Conservation (phyloP, 2,888 invertebrate genomes). For the Blomia tropicalis region DNA sequence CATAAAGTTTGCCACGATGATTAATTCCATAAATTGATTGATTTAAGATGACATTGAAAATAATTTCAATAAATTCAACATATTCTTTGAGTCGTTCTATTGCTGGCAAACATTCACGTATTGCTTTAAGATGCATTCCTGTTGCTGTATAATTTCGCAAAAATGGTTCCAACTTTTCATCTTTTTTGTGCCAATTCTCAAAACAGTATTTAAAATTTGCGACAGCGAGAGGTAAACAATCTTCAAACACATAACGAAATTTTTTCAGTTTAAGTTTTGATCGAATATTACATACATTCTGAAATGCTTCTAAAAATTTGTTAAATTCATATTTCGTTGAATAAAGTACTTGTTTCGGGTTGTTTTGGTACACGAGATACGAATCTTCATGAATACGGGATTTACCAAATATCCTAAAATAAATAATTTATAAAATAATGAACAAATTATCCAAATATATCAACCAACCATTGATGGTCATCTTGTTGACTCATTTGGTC, state of each 20-base stretch:
- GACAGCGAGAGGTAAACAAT: slow-evolving; percentile 30
- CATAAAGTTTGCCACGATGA: slow-evolving; percentile 42
- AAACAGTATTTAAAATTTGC: slow-evolving; percentile 19
- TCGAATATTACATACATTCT: slow-evolving; percentile 34
- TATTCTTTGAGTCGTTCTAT: slow-evolving; percentile 39
- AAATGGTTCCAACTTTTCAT: slow-evolving; percentile 39
- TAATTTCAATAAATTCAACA: slow-evolving; percentile 41
- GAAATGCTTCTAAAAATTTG: slow-evolving; percentile 31
- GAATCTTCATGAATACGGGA: slow-evolving; percentile 32
- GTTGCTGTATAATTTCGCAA: slow-evolving; percentile 46
- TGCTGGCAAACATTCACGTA: slow-evolving; percentile 39
- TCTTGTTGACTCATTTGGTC: slow-evolving; percentile 33
- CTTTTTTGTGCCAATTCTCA: slow-evolving; percentile 17
- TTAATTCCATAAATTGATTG: slow-evolving; percentile 39
- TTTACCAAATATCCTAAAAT: slow-evolving; percentile 11
- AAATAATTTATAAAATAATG: background rate
- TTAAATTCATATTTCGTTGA: slow-evolving; percentile 36
- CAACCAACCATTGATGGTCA: slow-evolving; percentile 23
- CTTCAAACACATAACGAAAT: slow-evolving; percentile 32
- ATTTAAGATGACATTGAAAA: slow-evolving; percentile 40
- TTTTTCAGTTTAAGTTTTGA: slow-evolving; percentile 33
- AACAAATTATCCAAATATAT: slow-evolving; percentile 10
- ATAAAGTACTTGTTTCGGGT: slow-evolving; percentile 36
- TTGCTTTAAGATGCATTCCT: slow-evolving; percentile 37
- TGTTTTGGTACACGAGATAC: slow-evolving; percentile 37